Evolutionary conservation across 2,113 vertebrate species (phyloP).

Genomic region (Piaya cayana): DNA sequence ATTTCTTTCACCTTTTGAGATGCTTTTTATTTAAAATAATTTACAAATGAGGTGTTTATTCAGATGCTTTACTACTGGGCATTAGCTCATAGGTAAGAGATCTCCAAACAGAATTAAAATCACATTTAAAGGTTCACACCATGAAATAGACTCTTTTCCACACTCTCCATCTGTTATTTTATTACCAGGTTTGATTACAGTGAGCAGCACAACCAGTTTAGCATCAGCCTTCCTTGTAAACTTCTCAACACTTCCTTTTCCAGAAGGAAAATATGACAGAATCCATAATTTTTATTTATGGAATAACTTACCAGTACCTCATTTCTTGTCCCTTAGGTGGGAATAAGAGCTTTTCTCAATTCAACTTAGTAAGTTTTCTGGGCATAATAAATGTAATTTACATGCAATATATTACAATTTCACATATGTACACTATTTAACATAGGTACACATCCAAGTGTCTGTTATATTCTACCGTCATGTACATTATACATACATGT

Average conservation of each 20-base stretch:
- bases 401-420: neutral
- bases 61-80: neutral
- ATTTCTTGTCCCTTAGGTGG: neutral
- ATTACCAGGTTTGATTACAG: constrained; percentile 11
- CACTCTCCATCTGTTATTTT: neutral
- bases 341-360: neutral
- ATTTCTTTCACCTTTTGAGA: neutral
- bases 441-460: neutral
- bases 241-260: neutral
- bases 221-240: neutral
- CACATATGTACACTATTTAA: neutral
- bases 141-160: neutral
- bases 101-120: neutral
- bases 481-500: neutral
- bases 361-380: neutral
- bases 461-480: neutral
- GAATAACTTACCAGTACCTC: neutral
- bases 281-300: neutral
- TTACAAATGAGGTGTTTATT: neutral
- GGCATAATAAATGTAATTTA: neutral
- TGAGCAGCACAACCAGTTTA: neutral
- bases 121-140: neutral
- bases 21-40: neutral
- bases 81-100: neutral
- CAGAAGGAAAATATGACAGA: neutral